These are phyloP conservation scores for Conops quadrifasciatus DNA, from an alignment of 2,888 invertebrate species.

Conservation along the genomic window DNA sequence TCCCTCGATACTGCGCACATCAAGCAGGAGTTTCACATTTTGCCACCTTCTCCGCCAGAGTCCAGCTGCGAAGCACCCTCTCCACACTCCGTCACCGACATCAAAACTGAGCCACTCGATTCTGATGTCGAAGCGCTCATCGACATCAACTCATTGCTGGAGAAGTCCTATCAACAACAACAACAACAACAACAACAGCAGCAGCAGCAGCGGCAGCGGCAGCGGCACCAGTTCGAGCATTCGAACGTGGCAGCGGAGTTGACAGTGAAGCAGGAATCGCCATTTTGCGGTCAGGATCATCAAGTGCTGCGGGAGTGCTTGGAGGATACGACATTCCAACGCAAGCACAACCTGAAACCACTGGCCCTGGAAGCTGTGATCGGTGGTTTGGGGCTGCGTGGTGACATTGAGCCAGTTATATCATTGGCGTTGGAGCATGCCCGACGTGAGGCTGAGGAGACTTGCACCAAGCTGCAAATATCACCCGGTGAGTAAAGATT, in stretches of 20 bases:
- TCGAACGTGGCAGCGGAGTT: neutral
- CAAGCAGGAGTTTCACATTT: slow-evolving; percentile 66
- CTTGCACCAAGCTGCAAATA: slow-evolving; percentile 85
- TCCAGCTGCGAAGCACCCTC: slow-evolving; percentile 68
- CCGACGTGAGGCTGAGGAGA: slow-evolving; percentile 84
- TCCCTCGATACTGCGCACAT: slow-evolving; percentile 54
- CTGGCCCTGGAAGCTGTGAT: slow-evolving; percentile 75
- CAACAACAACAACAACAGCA: neutral
- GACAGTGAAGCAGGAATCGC: slow-evolving; percentile 22
- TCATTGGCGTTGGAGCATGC: slow-evolving; percentile 88
- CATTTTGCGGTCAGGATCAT: slow-evolving; percentile 70
- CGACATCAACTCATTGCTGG: slow-evolving; percentile 59
- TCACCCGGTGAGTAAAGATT: slow-evolving; percentile 80
- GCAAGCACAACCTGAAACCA: slow-evolving; percentile 82
- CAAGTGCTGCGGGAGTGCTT: slow-evolving; percentile 81
- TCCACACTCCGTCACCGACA: slow-evolving; percentile 64
- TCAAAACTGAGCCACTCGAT: slow-evolving; percentile 63
- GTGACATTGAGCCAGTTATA: slow-evolving; percentile 83
- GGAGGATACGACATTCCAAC: slow-evolving; percentile 85
- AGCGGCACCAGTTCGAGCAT: slow-evolving; percentile 2
- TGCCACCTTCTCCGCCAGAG: slow-evolving; percentile 71
- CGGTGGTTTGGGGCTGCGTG: slow-evolving; percentile 69
- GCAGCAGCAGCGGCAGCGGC: neutral
- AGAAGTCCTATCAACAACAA: slow-evolving; percentile 33
- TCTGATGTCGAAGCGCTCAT: slow-evolving; percentile 60